Conservation (phyloP, 2,888 invertebrate genomes). For the Drosophila formosana region DNA sequence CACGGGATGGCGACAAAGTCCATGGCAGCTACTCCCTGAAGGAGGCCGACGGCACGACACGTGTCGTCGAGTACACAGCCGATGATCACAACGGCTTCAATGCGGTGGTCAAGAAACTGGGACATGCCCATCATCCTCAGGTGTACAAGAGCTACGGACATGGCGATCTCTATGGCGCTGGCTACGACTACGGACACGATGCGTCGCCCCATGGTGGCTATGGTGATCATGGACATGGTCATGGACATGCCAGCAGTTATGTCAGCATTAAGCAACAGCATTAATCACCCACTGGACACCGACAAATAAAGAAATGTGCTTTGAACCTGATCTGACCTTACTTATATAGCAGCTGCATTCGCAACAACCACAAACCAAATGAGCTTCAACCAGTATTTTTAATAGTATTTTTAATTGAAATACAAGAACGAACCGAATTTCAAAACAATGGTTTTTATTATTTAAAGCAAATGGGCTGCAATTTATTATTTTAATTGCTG, state of each 20-base stretch:
- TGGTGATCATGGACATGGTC: conserved; percentile 42
- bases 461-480: not conserved
- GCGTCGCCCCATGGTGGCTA: conserved; percentile 48
- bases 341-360: conserved; percentile 16
- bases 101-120: conserved; percentile 86
- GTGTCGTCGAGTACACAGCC: conserved; percentile 86
- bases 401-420: conserved; percentile 29
- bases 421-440: not conserved
- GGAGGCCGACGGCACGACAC: conserved; percentile 86
- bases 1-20: conserved; percentile 86
- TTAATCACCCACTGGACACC: conserved; percentile 28
- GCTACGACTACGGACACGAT: conserved; percentile 64
- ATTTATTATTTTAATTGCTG: not conserved
- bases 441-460: conserved; percentile 3
- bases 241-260: conserved; percentile 81
- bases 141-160: conserved; percentile 68
- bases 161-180: conserved; percentile 56
- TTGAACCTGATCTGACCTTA: conserved; percentile 32
- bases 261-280: conserved; percentile 77
- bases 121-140: conserved; percentile 83
- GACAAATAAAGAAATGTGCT: conserved; percentile 5
- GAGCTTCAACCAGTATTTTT: conserved; percentile 29
- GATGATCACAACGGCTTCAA: conserved; percentile 86
- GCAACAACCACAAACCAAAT: conserved; percentile 23
- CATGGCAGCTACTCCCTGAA: conserved; percentile 86